Conservation (phyloP, 2,797 vertebrate genomes). For the Smutsia gigantea region DNA sequence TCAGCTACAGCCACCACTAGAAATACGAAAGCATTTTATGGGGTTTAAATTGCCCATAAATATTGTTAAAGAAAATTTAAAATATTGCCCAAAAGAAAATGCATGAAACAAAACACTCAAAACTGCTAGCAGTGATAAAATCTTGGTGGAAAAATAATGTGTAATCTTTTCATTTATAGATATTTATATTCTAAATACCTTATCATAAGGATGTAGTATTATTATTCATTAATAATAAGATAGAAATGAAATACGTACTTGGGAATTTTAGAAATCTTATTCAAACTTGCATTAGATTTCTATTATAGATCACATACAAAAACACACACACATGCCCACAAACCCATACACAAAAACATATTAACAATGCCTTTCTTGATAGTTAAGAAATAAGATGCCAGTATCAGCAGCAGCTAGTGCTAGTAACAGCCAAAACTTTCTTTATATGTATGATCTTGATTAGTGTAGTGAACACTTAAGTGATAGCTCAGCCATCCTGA, state of each 20-base stretch:
- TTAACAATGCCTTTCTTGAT: background rate
- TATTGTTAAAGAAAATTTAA: conserved; percentile 2
- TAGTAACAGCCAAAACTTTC: background rate
- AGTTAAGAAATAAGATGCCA: background rate
- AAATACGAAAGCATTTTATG: background rate
- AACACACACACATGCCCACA: background rate
- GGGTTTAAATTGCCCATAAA: background rate
- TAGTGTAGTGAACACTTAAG: background rate
- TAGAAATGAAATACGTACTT: background rate
- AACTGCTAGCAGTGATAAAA: background rate
- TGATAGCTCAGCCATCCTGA: background rate
- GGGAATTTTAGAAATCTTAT: background rate
- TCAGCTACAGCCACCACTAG: background rate
- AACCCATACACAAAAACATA: background rate
- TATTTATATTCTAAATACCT: background rate
- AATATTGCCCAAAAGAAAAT: background rate
- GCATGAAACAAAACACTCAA: background rate
- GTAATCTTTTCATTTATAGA: background rate
- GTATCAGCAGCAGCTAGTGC: background rate
- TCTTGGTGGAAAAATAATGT: background rate
- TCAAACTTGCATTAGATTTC: background rate
- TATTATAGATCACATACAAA: background rate
- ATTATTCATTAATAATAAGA: background rate
- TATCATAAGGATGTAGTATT: background rate
- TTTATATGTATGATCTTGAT: background rate